Conservation (phyloP, 2,888 invertebrate species). For the Cryptus armator region DNA sequence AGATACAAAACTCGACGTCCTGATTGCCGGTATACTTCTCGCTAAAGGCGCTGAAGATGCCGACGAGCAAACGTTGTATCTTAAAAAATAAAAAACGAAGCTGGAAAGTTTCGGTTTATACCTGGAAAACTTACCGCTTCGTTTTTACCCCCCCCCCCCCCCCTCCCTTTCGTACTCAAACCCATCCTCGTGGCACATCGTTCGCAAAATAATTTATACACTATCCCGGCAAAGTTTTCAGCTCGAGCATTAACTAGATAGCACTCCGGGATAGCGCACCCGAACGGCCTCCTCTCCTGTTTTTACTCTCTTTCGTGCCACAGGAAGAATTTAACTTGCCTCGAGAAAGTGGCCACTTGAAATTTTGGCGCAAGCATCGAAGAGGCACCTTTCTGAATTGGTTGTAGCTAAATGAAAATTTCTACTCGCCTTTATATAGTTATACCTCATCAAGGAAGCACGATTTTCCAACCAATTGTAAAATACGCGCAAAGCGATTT, state of each 20-base stretch:
- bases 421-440: conserved; percentile 6
- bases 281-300: conserved; percentile 9
- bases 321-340: conserved; percentile 43
- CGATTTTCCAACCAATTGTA: conserved; percentile 17
- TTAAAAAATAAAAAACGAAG: conserved; percentile 14
- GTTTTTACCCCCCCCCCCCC: conserved; percentile 22
- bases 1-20: no score
- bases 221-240: conserved; percentile 60
- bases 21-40: no score
- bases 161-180: conserved; percentile 26
- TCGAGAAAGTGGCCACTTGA: conserved; percentile 19
- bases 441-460: background rate
- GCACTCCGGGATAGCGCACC: conserved; percentile 3
- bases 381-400: conserved; percentile 37
- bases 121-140: conserved; percentile 41
- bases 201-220: conserved; percentile 64
- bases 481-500: background rate
- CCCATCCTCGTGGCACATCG: conserved; percentile 40
- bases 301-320: conserved; percentile 23
- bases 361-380: conserved; percentile 29
- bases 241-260: conserved; percentile 57
- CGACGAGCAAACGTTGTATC: background rate
- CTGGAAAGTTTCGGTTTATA: conserved; percentile 44
- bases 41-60: no score
- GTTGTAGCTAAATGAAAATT: conserved; percentile 24